Conservation (phyloP, 2,888 invertebrate species). For the Ephialtes manifestator region DNA sequence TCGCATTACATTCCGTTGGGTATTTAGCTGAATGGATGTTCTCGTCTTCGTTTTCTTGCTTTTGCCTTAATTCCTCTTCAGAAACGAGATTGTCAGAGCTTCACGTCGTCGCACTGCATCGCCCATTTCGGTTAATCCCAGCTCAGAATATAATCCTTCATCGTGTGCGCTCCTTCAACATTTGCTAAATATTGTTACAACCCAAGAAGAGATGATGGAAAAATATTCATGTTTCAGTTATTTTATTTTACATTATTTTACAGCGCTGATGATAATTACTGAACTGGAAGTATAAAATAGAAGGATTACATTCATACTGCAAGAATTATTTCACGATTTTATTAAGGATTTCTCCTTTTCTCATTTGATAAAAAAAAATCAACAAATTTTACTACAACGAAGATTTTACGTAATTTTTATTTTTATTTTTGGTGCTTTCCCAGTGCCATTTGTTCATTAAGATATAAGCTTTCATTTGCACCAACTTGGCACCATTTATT, state of each 20-base stretch:
- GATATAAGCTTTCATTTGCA: too few relatives aligned
- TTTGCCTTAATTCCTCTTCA: neutral
- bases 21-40: neutral
- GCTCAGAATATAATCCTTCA: neutral
- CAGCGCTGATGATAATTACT: too few relatives aligned
- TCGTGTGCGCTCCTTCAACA: neutral
- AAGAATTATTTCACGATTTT: too few relatives aligned
- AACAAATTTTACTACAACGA: too few relatives aligned
- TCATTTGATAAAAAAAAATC: too few relatives aligned
- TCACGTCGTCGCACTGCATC: neutral
- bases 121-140: constrained; percentile 7
- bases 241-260: neutral
- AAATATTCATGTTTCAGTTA: neutral
- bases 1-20: neutral
- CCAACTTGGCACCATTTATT: too few relatives aligned
- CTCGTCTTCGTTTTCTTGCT: constrained; percentile 1
- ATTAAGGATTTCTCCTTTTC: too few relatives aligned
- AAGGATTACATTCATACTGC: too few relatives aligned
- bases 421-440: too few relatives aligned
- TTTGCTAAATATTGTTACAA: neutral
- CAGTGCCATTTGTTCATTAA: too few relatives aligned
- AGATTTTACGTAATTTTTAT: too few relatives aligned
- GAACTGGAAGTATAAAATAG: too few relatives aligned
- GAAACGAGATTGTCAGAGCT: neutral
- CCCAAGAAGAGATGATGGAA: neutral